Percentiles rank a stretch among this genome's conserved stretches.
phyloP scores from a whole-genome alignment of 2,888 invertebrate species.

The Stenodera caucasica region DNA sequence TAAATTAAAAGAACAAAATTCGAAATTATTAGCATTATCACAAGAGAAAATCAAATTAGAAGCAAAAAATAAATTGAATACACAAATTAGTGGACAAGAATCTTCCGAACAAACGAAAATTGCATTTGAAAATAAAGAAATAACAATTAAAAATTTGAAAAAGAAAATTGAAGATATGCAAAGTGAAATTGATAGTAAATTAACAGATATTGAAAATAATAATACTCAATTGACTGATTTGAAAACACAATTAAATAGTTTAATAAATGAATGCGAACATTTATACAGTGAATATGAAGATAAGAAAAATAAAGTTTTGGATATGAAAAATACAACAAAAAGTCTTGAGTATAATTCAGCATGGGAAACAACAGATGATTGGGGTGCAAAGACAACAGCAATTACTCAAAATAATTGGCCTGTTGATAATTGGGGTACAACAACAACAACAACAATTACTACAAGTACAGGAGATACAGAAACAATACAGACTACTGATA shows the following conservation, averaged over 20 bases:
- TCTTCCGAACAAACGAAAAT: slow-evolving; percentile 60
- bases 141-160: slow-evolving; percentile 62
- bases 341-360: slow-evolving; percentile 56
- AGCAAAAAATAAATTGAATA: slow-evolving; percentile 65
- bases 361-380: slow-evolving; percentile 62
- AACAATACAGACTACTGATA: slow-evolving; percentile 32
- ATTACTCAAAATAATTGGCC: slow-evolving; percentile 58
- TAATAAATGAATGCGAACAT: slow-evolving; percentile 70
- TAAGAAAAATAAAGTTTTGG: slow-evolving; percentile 59
- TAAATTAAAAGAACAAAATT: slow-evolving; percentile 82
- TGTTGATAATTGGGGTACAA: slow-evolving; percentile 50
- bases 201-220: slow-evolving; percentile 79
- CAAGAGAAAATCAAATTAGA: slow-evolving; percentile 84
- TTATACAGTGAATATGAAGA: slow-evolving; percentile 71
- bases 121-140: slow-evolving; percentile 69
- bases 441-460: slow-evolving; percentile 37
- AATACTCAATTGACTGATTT: slow-evolving; percentile 75
- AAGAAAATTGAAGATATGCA: slow-evolving; percentile 75
- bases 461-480: slow-evolving; percentile 51
- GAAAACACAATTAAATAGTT: slow-evolving; percentile 66
- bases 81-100: slow-evolving; percentile 55
- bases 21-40: slow-evolving; percentile 74
- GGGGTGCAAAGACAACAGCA: slow-evolving; percentile 44
- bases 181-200: slow-evolving; percentile 76
- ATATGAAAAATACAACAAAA: slow-evolving; percentile 54